Evolutionary conservation across 1,140 invertebrate genomes (phyloP), one percentile per base, ranked within the genome.

Genomic region (Grapholita molesta): DNA sequence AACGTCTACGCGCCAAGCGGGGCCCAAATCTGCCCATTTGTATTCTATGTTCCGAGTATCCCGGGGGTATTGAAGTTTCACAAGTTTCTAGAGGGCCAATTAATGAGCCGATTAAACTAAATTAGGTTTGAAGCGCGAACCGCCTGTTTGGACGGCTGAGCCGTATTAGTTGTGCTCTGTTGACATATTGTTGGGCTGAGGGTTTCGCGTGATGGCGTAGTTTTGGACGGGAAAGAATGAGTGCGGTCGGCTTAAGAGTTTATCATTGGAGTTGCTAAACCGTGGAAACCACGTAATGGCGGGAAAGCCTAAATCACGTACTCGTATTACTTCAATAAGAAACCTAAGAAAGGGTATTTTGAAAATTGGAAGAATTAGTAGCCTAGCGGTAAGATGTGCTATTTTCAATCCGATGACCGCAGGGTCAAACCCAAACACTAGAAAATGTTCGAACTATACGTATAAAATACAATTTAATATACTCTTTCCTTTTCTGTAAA

Each of bases 81-180:
- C 78, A 84, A 88, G 76, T 87, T 83, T 77, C 75, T 68, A 70
- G 71, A 65, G 72, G 77, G 73, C 83, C 80, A 82, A 87, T 87
- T 89, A 86, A 89, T 89, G 84, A 80, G 76, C 73, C 84, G 86
- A 89, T 89, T 87, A 87, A 83, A 80, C 76, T 78, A 79, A 86
- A 86, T 87, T 87, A 85, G 80, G 70, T 82, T 72, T 70, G 74
- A 85, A 80, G 83, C 81, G 82, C 80, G 79, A 87, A 83, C 75
- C 78, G 70, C 72, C 80, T 71, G 73, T 83, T 80, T 74, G 69
- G 70, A 75, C 67, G 52, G 70, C 57, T 68, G 57, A 68, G 67
- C 70, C 64, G 70, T 61, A 75, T 75, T 64, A 73, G 66, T 70
- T 69, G 28, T 71, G 68, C 65, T 69, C 55, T 71, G 61, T 35